Conservation (phyloP, 1,140 invertebrate species). For the Penaeus chinensis region DNA sequence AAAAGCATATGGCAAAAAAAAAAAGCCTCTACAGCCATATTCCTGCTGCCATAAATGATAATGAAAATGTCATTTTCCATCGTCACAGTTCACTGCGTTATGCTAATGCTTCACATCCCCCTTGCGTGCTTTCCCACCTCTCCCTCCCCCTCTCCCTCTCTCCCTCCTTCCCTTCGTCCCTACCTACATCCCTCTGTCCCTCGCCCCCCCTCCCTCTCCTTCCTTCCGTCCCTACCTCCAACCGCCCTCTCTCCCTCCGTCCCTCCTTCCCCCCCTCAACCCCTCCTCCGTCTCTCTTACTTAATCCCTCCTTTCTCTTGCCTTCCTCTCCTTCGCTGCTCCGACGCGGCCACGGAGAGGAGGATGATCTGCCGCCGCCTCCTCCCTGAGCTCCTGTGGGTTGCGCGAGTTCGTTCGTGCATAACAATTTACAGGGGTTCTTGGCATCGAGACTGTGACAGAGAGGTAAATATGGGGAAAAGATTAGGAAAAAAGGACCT, state of each 20-base stretch:
- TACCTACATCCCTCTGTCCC: constrained; percentile 4
- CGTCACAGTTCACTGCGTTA: constrained; percentile 43
- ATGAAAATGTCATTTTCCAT: constrained; percentile 49
- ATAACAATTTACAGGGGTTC: too few species aligned
- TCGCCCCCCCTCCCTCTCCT: neutral
- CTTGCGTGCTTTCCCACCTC: constrained; percentile 14
- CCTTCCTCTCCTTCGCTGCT: constrained; percentile 14
- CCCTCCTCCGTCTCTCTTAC: neutral
- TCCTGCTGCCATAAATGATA: constrained; percentile 49
- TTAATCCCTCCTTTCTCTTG: constrained; percentile 21
- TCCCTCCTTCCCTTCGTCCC: neutral
- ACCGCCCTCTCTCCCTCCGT: neutral
- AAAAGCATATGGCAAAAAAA: too few species aligned
- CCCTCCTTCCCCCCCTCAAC: neutral
- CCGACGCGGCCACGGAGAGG: too few species aligned
- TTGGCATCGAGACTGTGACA: too few species aligned
- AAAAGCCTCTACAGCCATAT: constrained; percentile 27
- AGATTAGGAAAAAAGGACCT: neutral
- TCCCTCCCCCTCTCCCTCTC: constrained; percentile 23
- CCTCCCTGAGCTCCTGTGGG: too few species aligned
- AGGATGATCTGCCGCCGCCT: too few species aligned
- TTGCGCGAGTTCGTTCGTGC: too few species aligned
- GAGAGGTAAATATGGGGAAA: too few species aligned
- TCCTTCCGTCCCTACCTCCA: neutral
- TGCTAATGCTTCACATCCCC: constrained; percentile 39